phyloP scores from a whole-genome alignment of 2,113 vertebrate species.

The Rhinolophus ferrumequinum region DNA sequence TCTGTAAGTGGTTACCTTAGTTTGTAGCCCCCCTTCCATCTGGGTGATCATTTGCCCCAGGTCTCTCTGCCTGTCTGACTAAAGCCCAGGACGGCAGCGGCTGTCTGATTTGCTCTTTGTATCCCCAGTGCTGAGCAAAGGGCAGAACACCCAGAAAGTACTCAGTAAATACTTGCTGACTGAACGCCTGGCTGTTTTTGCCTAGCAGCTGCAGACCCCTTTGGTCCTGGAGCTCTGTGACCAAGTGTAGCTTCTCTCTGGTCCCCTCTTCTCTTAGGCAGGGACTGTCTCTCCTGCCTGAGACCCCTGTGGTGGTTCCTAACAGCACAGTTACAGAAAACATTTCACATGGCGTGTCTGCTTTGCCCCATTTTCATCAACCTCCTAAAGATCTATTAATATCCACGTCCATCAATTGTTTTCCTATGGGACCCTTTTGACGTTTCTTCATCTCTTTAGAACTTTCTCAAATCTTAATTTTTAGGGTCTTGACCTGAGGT shows the following conservation, averaged over 20 bases:
- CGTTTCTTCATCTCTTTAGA: conserved; percentile 30
- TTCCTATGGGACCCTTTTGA: neutral
- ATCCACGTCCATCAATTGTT: neutral
- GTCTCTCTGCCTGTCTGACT: neutral
- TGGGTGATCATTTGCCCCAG: neutral
- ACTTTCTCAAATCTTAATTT: neutral
- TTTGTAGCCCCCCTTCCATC: neutral
- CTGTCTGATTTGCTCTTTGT: neutral
- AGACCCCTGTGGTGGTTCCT: neutral
- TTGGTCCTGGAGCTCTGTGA: neutral
- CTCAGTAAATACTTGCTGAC: neutral
- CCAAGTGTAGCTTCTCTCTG: neutral
- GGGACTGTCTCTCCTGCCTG: neutral
- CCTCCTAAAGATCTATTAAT: conserved; percentile 57
- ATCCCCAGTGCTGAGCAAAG: neutral
- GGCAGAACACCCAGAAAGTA: neutral
- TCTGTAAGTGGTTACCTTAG: neutral
- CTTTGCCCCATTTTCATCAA: conserved; percentile 50
- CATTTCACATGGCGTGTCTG: neutral
- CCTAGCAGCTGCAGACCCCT: neutral
- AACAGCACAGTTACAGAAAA: neutral
- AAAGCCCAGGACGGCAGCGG: neutral
- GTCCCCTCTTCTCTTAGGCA: neutral
- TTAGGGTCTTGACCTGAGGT: neutral
- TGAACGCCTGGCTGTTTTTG: neutral